Evolutionary conservation across 2,797 vertebrate genomes (phyloP).

Genomic region (Sphenopsis melanotis): DNA sequence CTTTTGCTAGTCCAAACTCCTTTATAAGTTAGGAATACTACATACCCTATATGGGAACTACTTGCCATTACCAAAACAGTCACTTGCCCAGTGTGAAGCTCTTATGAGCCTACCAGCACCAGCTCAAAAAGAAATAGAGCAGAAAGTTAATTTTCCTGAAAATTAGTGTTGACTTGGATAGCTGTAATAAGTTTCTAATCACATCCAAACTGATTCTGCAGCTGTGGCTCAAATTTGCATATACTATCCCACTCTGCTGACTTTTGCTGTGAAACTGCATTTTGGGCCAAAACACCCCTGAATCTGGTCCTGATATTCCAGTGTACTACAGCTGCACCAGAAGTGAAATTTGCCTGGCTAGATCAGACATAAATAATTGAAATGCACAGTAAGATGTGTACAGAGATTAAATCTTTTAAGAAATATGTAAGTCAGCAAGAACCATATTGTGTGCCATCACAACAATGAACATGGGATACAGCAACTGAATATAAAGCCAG

Average conservation of each 20-base stretch:
- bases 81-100: not conserved
- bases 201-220: not conserved
- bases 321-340: not conserved
- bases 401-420: not conserved
- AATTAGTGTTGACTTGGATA: constrained; percentile 18
- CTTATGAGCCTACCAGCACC: not conserved
- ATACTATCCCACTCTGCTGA: not conserved
- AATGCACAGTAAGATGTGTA: not conserved
- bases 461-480: not conserved
- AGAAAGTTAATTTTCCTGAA: constrained; percentile 41
- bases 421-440: not conserved
- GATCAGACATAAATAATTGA: not conserved
- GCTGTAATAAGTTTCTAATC: constrained; percentile 25
- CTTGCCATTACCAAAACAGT: not conserved
- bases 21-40: not conserved
- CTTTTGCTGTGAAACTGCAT: not conserved
- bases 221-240: not conserved
- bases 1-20: not conserved
- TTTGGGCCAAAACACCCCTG: not conserved
- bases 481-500: not conserved
- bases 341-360: not conserved
- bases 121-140: not conserved
- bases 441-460: not conserved
- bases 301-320: not conserved
- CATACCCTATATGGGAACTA: not conserved